phyloP scores from a whole-genome alignment of 2,113 vertebrate genomes.

The Hydropotes inermis region DNA sequence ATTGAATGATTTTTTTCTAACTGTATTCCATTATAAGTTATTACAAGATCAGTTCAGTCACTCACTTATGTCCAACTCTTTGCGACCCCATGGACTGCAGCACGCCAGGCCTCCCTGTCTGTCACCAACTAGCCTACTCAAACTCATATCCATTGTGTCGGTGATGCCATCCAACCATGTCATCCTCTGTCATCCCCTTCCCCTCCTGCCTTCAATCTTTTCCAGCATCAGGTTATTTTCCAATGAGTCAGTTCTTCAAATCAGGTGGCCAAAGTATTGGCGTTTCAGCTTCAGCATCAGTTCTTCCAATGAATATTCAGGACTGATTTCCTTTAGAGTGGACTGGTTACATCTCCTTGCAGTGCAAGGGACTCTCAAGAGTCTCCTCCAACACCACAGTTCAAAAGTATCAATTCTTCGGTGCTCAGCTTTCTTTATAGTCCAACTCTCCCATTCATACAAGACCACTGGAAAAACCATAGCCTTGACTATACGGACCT shows the following conservation, averaged over 20 bases:
- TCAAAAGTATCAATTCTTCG: not conserved
- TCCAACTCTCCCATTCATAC: not conserved
- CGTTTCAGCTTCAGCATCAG: not conserved
- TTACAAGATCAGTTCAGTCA: not conserved
- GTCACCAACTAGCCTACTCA: not conserved
- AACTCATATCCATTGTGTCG: not conserved
- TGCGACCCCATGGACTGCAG: accelerated
- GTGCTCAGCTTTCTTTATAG: not conserved
- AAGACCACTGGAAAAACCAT: not conserved
- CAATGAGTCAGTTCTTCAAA: not conserved
- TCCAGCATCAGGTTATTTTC: not conserved
- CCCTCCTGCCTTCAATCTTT: not conserved
- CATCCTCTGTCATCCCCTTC: not conserved
- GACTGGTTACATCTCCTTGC: not conserved
- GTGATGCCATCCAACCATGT: not conserved
- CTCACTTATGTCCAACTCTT: not conserved
- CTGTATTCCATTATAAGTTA: not conserved
- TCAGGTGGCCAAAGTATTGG: not conserved
- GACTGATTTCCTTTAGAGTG: not conserved
- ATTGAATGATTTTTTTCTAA: not conserved
- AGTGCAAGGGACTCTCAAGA: not conserved
- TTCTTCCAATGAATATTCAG: not conserved
- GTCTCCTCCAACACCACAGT: not conserved
- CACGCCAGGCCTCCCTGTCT: not conserved
- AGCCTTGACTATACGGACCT: not conserved